A percentile compares a stretch with the other conserved stretches of the same genome.
These are phyloP conservation scores for Pyrocephalus nanus DNA, from an alignment of 2,797 vertebrate species.

Conservation along the genomic window DNA sequence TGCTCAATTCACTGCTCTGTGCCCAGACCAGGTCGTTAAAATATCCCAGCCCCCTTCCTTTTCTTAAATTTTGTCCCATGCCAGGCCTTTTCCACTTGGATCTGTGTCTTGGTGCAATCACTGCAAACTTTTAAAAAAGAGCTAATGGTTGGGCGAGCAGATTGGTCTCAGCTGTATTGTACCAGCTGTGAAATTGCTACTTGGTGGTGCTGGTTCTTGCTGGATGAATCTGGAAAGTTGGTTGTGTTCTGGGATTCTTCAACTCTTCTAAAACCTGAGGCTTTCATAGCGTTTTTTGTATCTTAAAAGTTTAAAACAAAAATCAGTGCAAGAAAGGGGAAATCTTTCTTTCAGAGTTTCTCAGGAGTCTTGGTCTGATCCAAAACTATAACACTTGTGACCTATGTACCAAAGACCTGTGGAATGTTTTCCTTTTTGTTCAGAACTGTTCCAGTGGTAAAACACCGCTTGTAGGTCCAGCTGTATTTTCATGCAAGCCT, in stretches of 20 bases:
- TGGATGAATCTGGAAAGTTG: slow-evolving; percentile 6
- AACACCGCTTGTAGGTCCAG: background rate
- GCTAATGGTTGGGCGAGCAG: background rate
- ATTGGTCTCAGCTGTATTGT: background rate
- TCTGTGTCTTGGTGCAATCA: background rate
- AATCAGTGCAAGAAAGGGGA: background rate
- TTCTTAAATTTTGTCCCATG: background rate
- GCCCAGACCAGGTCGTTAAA: background rate
- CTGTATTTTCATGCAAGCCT: background rate
- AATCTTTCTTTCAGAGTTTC: background rate
- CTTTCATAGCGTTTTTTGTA: background rate
- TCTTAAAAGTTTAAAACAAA: background rate
- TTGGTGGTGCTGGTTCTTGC: slow-evolving; percentile 4
- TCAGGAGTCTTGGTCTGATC: background rate
- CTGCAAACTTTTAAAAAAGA: background rate
- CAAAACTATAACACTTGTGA: background rate
- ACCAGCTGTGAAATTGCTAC: background rate
- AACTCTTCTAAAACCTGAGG: background rate
- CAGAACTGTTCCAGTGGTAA: background rate
- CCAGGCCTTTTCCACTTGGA: background rate
- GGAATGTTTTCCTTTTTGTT: background rate
- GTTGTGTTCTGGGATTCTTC: background rate
- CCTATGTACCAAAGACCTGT: background rate
- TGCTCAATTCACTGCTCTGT: background rate
- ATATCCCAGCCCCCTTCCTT: background rate